Evolutionary conservation across 2,888 invertebrate genomes (phyloP), one percentile per base, ranked within the genome.

Genomic region (Diadegma fenestrale): DNA sequence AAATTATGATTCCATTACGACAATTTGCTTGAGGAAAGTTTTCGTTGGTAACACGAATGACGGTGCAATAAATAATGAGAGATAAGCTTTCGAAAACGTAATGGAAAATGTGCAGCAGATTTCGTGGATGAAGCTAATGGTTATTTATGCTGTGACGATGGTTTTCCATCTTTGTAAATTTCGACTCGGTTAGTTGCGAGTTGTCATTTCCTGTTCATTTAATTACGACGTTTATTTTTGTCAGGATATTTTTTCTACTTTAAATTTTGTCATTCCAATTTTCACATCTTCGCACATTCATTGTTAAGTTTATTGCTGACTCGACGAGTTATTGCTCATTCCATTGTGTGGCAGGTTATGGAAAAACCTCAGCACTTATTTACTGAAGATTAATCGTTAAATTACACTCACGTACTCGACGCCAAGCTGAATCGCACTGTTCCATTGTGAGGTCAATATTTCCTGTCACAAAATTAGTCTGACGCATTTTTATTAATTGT

Each of bases 341-440:
- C 45, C 76, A 63, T 43, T 76, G 48, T 63, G 22, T 45, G 33
- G 26, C 12, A 22, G 37, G 75, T 33, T 76, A 48, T 41, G 30
- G 48, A 64, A 76, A 76, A 76, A 30, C 33, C 48, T 19, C 54
- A 43, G 82, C 68, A 66, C 80, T 84, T 73, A 80, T 83, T 26
- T 68, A 45, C 64, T 68, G 58, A 54, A 33, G 37, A 87, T 86
- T 72, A 72, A 84, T 86, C 72, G 58, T 64, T 30, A 75, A 76
- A 79, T 86, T 81, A 73, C 77, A 71, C 58, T 85, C 86, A 84
- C 87, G 83, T 81, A 82, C 30, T 14, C 26, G 45, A 48, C 45
- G 12, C 19, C 30, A 14, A 58, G 66, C 72, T 66, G 78, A 78
- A 12, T 82, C 66, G n/a, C n/a, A 72, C 26, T 72, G 14, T 37